Base-by-base conservation (phyloP, 2,113 vertebrate species). In the Nerophis lumbriciformis region DNA sequence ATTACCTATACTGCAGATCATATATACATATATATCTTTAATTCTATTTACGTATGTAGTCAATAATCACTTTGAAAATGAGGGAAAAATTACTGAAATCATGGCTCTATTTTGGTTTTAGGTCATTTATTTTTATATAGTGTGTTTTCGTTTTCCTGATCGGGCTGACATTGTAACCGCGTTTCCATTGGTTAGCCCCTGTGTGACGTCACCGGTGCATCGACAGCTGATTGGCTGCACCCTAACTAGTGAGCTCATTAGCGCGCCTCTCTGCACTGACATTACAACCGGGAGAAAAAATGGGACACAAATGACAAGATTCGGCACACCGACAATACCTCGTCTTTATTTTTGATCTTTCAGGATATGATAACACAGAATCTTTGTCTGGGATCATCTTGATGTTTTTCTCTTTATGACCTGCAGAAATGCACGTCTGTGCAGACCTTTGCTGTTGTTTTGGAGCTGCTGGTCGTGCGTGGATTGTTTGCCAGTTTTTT, bases 171-270 rank as follows among this genome's bases (percentile, higher is more conserved):
- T 11, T 48, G 16, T 39, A 48, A 50, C 14, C 7, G 37, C 38
- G 48, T 15, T 38, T 61, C 72, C 16, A 76, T 81, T 59, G 78
- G 75, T 5, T 68, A 45, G 13, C 5, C 14, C 8, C 52, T 6
- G 38, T 2, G 5, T 83, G 82, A 87, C 78, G 83, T 85, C 75
- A 78, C 48, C 0, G 1, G 4, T 13, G 10, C 61, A 36, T 76
- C 63, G 63, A 42, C 54, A 49, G 39, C 48, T 73, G 72, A 80
- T 81, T 72, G 83, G 83, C 73, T 76, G 82, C 65, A 77, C 85
- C 73, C 77, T 69, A 75, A 84, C 79, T 81, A 89, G 88, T 88
- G 88, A 85, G 89, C 87, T 90, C 88, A 90, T 89, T 88, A 86
- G 85, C 0, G 56, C 68, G 38, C 48, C 53, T 28, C 65, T 65